Percentiles rank a stretch among this genome's conserved stretches.
These are phyloP conservation scores for Zaprionus davidi DNA, from an alignment of 1,140 invertebrate species.

Conservation along the genomic window DNA sequence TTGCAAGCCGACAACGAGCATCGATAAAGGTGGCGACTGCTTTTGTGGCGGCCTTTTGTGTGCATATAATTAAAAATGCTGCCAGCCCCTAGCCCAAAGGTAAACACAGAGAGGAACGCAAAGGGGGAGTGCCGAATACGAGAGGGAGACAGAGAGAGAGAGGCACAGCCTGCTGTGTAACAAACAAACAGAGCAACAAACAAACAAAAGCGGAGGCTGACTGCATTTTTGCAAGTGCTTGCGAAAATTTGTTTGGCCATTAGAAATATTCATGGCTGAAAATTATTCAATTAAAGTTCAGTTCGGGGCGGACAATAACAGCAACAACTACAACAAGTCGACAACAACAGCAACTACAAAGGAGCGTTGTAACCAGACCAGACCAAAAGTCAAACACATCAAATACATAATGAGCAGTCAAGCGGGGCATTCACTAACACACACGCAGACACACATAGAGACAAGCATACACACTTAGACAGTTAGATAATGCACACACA, in stretches of 20 bases:
- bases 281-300: slow-evolving; percentile 81
- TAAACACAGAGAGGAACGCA: slow-evolving; percentile 52
- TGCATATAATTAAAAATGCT: slow-evolving; percentile 83
- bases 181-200: slow-evolving; percentile 65
- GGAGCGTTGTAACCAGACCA: not conserved
- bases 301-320: slow-evolving; percentile 19
- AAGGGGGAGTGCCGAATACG: too few species aligned
- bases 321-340: slow-evolving; percentile 7
- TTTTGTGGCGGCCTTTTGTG: slow-evolving; percentile 80
- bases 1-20: slow-evolving; percentile 45
- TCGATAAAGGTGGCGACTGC: slow-evolving; percentile 81
- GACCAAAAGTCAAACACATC: slow-evolving; percentile 63
- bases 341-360: slow-evolving; percentile 3
- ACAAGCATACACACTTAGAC: slow-evolving; percentile 20
- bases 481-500: slow-evolving; percentile 11
- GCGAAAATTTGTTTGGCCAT: slow-evolving; percentile 81
- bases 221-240: slow-evolving; percentile 71
- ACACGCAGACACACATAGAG: slow-evolving; percentile 23
- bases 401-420: slow-evolving; percentile 76
- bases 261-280: slow-evolving; percentile 79
- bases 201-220: slow-evolving; percentile 51
- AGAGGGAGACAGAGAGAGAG: not conserved
- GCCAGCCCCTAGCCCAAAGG: slow-evolving; percentile 64
- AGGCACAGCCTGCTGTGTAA: not conserved
- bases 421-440: slow-evolving; percentile 33